Base-by-base conservation (phyloP, 2,888 invertebrate genomes). In the Cheiracanthium punctorium region DNA sequence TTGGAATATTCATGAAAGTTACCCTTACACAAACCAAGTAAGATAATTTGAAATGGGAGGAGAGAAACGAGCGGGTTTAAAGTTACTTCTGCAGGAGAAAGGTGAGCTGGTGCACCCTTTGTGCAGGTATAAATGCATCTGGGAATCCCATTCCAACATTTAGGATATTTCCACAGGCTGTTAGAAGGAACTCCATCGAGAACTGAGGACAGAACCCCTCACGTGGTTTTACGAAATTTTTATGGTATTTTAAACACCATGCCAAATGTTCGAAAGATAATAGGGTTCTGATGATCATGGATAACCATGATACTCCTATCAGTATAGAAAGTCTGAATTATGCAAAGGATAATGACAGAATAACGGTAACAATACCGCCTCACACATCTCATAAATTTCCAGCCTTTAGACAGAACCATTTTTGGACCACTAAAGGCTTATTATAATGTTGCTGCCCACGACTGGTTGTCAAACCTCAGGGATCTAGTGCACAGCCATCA, bases 341-440 rank as follows among this genome's bases (percentile, higher is more conserved):
- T 88, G 88, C 91, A 90, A 88, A 91, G 89, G 90, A 90, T 37
- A 89, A 90, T 89, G 91, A 91, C 12, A 91, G 92, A 41, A 89
- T 90, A 65, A 86, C 92, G 70, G 89, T 92, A 65, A 91, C 91
- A 4, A 90, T 92, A 52, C 91, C 91, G 30, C 92, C 91, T 12
- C 91, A 92, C 88, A 91, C 91, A 74, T 90, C 91, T 4, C 91
- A 91, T 74, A 91, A 91, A 88, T 76, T 92, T n/a, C 67, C 92
- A 92, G 89, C 92, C 92, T 12, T 89, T 75, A 12, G 64, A 75
- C 30, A 12, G 32, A 20, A 17, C 92, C 12, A 91, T 77, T 24
- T 67, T 20, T 69, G 69, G 77, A 10, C n/a, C 69, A 29, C 65
- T 41, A 7, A 77, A 67, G 41, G 33, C 29, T 2, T 58, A 17